phyloP scores from a whole-genome alignment of 2,113 vertebrate genomes.

The Perccottus glenii region DNA sequence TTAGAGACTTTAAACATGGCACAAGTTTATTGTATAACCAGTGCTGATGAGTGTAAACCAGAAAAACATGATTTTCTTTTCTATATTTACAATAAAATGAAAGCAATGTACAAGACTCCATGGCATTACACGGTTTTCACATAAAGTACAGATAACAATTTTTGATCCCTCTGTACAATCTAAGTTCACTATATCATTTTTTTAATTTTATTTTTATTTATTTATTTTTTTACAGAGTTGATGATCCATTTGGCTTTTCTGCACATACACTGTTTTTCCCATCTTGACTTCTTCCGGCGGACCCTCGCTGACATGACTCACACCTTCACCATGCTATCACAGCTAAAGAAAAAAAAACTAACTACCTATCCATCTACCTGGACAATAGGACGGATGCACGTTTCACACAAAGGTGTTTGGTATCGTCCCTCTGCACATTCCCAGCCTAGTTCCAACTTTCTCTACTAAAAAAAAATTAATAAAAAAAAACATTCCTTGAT shows the following conservation, averaged over 20 bases:
- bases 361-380: conserved; percentile 71
- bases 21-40: conserved; percentile 85
- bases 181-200: conserved; percentile 76
- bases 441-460: conserved; percentile 61
- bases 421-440: conserved; percentile 32
- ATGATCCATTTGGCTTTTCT: conserved; percentile 82
- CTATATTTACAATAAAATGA: conserved; percentile 94
- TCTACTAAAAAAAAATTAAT: conserved; percentile 57
- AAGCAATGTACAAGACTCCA: conserved; percentile 95
- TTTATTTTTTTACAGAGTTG: conserved; percentile 81
- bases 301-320: conserved; percentile 87
- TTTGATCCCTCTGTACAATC: conserved; percentile 92
- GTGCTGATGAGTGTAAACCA: conserved; percentile 90
- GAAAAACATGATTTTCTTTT: conserved; percentile 79
- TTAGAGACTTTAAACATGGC: conserved; percentile 85
- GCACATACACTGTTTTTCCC: conserved; percentile 76
- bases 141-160: conserved; percentile 87
- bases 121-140: conserved; percentile 89
- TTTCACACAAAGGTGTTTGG: conserved; percentile 42
- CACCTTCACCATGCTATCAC: conserved; percentile 87
- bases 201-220: conserved; percentile 13
- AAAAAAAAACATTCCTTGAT: conserved; percentile 71
- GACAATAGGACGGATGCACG: conserved; percentile 64
- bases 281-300: conserved; percentile 81
- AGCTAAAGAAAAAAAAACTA: conserved; percentile 85